phyloP scores from a whole-genome alignment of 2,888 invertebrate species.

The Dorcus parallelipipedus region DNA sequence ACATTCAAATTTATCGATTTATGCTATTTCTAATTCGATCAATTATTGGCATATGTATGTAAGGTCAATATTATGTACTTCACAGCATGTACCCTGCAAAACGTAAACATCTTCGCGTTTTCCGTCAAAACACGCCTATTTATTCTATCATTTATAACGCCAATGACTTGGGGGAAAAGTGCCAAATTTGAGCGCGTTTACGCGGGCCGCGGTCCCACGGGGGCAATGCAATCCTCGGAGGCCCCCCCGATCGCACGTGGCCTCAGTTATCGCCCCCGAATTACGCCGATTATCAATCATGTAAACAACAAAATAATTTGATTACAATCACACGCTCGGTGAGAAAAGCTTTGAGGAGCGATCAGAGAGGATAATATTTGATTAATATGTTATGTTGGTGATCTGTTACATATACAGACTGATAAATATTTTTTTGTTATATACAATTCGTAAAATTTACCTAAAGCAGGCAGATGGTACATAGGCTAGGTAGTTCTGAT shows the following conservation, averaged over 20 bases:
- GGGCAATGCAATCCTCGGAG: conserved; percentile 23
- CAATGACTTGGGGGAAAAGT: conserved; percentile 20
- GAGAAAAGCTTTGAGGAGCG: not conserved
- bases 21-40: not conserved
- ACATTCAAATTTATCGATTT: too few relatives aligned
- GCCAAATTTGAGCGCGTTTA: conserved; percentile 21
- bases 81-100: too few relatives aligned
- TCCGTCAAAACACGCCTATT: conserved; percentile 8
- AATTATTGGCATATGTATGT: not conserved
- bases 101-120: too few relatives aligned
- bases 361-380: not conserved
- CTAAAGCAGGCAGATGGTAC: too few relatives aligned
- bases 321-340: conserved; percentile 32
- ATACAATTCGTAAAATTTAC: too few relatives aligned
- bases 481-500: too few relatives aligned
- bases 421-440: too few relatives aligned
- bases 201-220: conserved; percentile 19
- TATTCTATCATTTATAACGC: conserved; percentile 25
- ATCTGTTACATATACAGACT: too few relatives aligned
- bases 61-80: too few relatives aligned
- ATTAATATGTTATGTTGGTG: too few relatives aligned
- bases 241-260: conserved; percentile 34
- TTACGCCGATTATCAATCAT: conserved; percentile 44
- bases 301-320: conserved; percentile 41
- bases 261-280: conserved; percentile 37